Evolutionary conservation across 2,888 invertebrate genomes (phyloP).

Genomic region (Ophion costatus): DNA sequence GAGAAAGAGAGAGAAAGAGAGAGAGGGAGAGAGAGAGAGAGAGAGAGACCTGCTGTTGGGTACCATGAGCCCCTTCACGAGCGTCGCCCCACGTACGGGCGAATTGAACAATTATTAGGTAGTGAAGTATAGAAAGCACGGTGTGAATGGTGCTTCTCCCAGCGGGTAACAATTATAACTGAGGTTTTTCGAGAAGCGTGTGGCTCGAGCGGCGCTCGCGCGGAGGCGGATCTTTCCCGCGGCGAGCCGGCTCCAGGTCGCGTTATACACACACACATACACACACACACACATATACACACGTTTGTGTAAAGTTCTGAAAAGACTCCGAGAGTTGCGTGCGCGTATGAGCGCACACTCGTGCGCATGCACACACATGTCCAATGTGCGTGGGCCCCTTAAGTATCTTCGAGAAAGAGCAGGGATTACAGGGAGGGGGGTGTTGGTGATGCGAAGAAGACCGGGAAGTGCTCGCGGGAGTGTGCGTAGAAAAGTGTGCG

Average conservation of each 20-base stretch:
- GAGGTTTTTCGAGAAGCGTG: conserved; percentile 81
- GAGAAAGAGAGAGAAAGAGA: too few relatives aligned
- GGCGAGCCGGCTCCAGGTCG: conserved; percentile 59
- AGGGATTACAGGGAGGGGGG: neutral
- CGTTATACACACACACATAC: conserved; percentile 29
- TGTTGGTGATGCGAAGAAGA: neutral
- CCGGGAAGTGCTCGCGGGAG: conserved; percentile 11
- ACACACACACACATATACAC: conserved; percentile 13
- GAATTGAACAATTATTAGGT: conserved; percentile 52
- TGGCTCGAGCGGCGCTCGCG: conserved; percentile 70
- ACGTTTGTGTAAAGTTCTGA: conserved; percentile 11
- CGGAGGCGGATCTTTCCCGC: conserved; percentile 80
- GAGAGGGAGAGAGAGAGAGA: neutral
- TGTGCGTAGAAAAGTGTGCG: conserved; percentile 45
- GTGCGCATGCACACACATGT: conserved; percentile 28
- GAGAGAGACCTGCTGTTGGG: neutral
- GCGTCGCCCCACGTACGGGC: neutral
- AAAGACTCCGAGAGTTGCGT: conserved; percentile 42
- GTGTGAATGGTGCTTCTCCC: conserved; percentile 76
- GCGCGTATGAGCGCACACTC: conserved; percentile 50
- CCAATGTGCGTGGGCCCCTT: conserved; percentile 57
- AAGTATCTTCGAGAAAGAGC: conserved; percentile 55
- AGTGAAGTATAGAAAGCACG: conserved; percentile 37
- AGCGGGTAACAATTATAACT: conserved; percentile 83
- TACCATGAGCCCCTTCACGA: neutral